Base-by-base conservation (phyloP, 2,797 vertebrate species). In the Euthynnus affinis region DNA sequence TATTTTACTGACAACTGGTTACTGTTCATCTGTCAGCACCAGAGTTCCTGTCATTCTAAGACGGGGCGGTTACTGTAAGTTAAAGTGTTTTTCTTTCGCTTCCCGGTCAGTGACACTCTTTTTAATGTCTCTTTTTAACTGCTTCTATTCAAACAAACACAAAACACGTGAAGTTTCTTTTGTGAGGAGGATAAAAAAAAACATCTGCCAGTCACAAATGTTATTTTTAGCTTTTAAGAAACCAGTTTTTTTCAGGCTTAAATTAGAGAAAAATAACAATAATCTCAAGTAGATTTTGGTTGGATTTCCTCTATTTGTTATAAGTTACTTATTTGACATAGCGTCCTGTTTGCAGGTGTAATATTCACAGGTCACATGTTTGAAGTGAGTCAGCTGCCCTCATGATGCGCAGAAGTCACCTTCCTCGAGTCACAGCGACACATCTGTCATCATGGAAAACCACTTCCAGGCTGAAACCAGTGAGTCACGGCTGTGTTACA, bases 321-420 rank as follows among this genome's bases (percentile, higher is more conserved):
- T 3, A 0, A 15, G 25, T 3, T 8, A 2, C 23, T 18, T 18
- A 42, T 60, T 5, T 27, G 29, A 49, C 9, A 3, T 10, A 3
- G 32, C 59, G 65, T 83, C 53, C 67, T 81, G 62, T 60, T 49
- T 34, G 3, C 51, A 57, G 51, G 27, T 60, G 51, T 15, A 9
- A 66, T 10, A 5, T 18, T 74, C 55, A 37, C 15, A n/a, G 3
- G 42, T 81, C 83, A 79, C 62, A 71, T 74, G 75, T 59, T 37
- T 27, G 27, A 74, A 22, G 13, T 78, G 79, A 86, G 49, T 84
- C 81, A 84, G 29, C 29, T 6, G 29, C 29, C 29, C 6, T 40
- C 53, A 20, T 2, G 49, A 44, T 22, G 13, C 6, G n/a, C 52
- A 55, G 64, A 80, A 74, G 20, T 80, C 58, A 68, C 62, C 1